These are phyloP conservation scores for Lamprologus ornatipinnis DNA, from an alignment of 2,113 vertebrate genomes.

Conservation along the genomic window DNA sequence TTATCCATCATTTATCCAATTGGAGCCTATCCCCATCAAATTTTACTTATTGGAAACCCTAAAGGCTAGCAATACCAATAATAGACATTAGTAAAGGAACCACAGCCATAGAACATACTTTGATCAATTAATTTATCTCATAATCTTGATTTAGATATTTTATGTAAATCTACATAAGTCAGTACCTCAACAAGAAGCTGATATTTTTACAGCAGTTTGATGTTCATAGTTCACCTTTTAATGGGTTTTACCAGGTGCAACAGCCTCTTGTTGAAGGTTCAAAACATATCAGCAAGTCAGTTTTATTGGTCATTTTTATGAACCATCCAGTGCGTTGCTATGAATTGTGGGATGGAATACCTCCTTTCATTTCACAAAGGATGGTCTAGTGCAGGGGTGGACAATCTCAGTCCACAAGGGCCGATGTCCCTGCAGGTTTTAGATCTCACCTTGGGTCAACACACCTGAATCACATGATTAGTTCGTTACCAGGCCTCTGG, in stretches of 20 bases:
- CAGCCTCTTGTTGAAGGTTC: not conserved
- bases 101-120: not conserved
- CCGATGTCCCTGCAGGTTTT: too few species aligned
- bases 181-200: not conserved
- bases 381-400: not conserved
- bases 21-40: not conserved
- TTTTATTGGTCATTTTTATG: not conserved
- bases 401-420: too few species aligned
- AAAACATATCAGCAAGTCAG: not conserved
- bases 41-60: not conserved
- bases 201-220: not conserved
- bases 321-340: not conserved
- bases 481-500: too few species aligned
- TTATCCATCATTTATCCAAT: not conserved
- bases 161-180: not conserved
- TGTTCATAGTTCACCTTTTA: not conserved
- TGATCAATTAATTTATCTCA: not conserved
- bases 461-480: too few species aligned
- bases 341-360: not conserved
- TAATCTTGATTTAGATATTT: not conserved
- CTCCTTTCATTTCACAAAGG: not conserved
- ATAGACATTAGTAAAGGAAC: not conserved
- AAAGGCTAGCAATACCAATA: not conserved
- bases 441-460: too few species aligned
- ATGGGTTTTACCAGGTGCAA: not conserved